phyloP scores from a whole-genome alignment of 2,797 vertebrate genomes.

The Sebastes umbrosus region DNA sequence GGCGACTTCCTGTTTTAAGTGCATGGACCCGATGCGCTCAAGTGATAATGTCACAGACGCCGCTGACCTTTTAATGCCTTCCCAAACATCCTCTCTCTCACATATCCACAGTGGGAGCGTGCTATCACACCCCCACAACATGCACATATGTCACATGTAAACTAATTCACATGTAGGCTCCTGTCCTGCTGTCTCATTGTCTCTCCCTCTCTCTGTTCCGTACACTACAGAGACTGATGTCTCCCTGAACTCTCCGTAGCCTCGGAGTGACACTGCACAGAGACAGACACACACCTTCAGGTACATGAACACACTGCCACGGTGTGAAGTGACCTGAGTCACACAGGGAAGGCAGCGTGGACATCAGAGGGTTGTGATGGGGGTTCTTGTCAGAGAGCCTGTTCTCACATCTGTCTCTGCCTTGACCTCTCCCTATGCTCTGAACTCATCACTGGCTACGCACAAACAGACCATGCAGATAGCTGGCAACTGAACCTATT shows the following conservation, averaged over 20 bases:
- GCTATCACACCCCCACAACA: neutral
- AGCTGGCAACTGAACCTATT: slow-evolving; percentile 34
- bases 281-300: slow-evolving; percentile 18
- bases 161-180: neutral
- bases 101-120: neutral
- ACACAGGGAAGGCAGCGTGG: slow-evolving; percentile 27
- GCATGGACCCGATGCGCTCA: neutral
- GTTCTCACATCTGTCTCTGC: slow-evolving; percentile 67
- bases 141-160: neutral
- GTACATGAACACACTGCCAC: slow-evolving; percentile 34
- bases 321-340: slow-evolving; percentile 57
- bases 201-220: neutral
- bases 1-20: slow-evolving; percentile 2
- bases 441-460: slow-evolving; percentile 36
- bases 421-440: slow-evolving; percentile 57
- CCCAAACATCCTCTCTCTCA: neutral
- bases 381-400: slow-evolving; percentile 53
- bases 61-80: slow-evolving; percentile 35
- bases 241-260: slow-evolving; percentile 11
- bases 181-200: neutral
- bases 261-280: slow-evolving; percentile 38
- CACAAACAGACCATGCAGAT: neutral
- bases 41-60: slow-evolving; percentile 36
- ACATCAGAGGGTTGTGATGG: slow-evolving; percentile 51
- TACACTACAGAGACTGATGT: neutral